A percentile compares a stretch with the other conserved stretches of the same genome.
Evolutionary conservation across 2,888 invertebrate species (phyloP).

Genomic region (Drosophila tripunctata): DNA sequence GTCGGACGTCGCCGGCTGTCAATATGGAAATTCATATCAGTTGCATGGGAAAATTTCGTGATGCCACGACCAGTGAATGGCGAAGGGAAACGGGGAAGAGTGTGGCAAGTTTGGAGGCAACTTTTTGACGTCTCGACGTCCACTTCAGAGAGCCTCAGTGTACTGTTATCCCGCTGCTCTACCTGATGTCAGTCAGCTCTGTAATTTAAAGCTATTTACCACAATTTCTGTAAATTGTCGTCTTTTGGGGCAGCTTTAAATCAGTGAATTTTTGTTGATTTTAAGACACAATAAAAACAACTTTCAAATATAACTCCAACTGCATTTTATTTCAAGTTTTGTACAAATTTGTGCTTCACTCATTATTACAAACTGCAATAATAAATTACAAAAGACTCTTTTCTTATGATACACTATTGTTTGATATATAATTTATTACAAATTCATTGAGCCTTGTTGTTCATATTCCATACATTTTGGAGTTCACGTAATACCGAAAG

Average conservation of each 20-base stretch:
- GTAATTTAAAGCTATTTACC: conserved; percentile 42
- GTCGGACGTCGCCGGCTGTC: conserved; percentile 70
- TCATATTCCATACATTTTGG: too few species aligned
- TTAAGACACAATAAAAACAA: too few species aligned
- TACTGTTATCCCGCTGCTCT: not conserved
- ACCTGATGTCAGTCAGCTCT: conserved; percentile 6
- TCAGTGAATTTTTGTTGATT: conserved; percentile 18
- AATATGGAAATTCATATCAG: conserved; percentile 79
- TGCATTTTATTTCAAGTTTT: too few species aligned
- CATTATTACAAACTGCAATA: too few species aligned
- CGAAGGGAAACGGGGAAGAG: not conserved
- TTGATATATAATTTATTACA: too few species aligned
- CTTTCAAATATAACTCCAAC: too few species aligned
- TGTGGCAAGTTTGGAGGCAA: conserved; percentile 27
- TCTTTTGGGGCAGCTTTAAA: conserved; percentile 7
- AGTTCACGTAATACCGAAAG: too few species aligned
- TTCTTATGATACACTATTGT: too few species aligned
- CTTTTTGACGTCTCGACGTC: conserved; percentile 53
- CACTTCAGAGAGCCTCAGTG: conserved; percentile 26
- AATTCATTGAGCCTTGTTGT: too few species aligned
- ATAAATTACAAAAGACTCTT: too few species aligned
- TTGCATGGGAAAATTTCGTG: conserved; percentile 43
- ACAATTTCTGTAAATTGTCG: not conserved
- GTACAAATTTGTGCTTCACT: too few species aligned
- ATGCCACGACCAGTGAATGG: not conserved